Conservation (phyloP, 2,888 invertebrate species). For the Nephrotoma appendiculata region DNA sequence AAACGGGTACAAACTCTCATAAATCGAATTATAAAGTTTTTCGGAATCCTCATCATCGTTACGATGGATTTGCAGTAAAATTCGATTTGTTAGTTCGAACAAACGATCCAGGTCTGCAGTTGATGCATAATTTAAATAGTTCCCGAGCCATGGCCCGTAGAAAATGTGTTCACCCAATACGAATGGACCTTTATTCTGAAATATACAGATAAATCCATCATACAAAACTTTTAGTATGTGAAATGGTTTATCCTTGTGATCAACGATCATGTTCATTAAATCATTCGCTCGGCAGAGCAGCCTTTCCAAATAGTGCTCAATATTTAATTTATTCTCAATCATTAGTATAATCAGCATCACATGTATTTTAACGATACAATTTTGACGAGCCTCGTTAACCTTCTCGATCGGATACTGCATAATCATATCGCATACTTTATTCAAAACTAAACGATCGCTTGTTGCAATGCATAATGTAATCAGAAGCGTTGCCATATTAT, state of each 20-base stretch:
- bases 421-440: constrained; percentile 28
- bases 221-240: constrained; percentile 22
- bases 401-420: constrained; percentile 27
- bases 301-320: not conserved
- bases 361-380: constrained; percentile 28
- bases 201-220: constrained; percentile 21
- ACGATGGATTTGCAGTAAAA: not conserved
- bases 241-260: not conserved
- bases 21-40: constrained; percentile 20
- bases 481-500: constrained; percentile 22
- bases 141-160: constrained; percentile 26
- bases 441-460: constrained; percentile 21
- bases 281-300: not conserved
- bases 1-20: constrained; percentile 24
- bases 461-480: constrained; percentile 23
- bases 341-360: constrained; percentile 28
- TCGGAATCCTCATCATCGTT: not conserved
- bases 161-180: constrained; percentile 24
- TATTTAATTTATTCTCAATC: constrained; percentile 20
- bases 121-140: constrained; percentile 23
- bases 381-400: constrained; percentile 23
- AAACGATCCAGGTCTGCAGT: constrained; percentile 26
- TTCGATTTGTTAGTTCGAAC: constrained; percentile 10
- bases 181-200: constrained; percentile 22
- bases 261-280: not conserved